Evolutionary conservation across 2,888 invertebrate species (phyloP), one percentile per base, ranked within the genome.

Genomic region (Tiphia femorata): DNA sequence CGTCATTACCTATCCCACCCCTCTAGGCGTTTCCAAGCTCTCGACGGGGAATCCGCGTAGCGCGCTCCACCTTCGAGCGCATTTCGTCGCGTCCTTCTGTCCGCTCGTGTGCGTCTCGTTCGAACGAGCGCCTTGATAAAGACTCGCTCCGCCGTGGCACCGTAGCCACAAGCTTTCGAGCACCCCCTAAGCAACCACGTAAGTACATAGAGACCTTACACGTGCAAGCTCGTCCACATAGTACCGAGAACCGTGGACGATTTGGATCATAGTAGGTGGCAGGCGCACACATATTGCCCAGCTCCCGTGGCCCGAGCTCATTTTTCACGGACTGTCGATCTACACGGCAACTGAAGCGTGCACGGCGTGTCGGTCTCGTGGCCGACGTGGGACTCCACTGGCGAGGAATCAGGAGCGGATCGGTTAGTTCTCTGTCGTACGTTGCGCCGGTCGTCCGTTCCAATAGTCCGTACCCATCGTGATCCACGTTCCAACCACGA

Each of bases 291-390:
- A 71, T 77, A 80, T 77, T 76, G 70, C 70, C 68, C 23, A 58
- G n/a, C n/a, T 40, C 40, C 20, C 21, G 16, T n/a, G 33, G 49
- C 48, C 58, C 63, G 71, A 65, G 72, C 76, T 74, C 74, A 82
- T 82, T 83, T 82, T 81, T 78, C 73, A 80, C 78, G 80, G 81
- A 76, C 81, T 75, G 78, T 64, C 80, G 80, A 82, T 82, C 78
- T 77, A 71, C 75, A 64, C 64, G 75, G 75, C 73, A 81, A 83
- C 83, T 81, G 78, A 82, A 81, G 79, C 83, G 79, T 83, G 74
- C 68, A 59, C 62, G 67, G 12, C 33, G 33, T 14, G 33, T 4
- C 12, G 33, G 8, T 14, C 33, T 14, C 33, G 12, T 33, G 12
- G 33, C 33, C 7, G 25, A 25, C n/a, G 62, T 62, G 64, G 67